Evolutionary conservation across 2,797 vertebrate species (phyloP), one percentile per base, ranked within the genome.

Genomic region (Phaenicophaeus curvirostris): DNA sequence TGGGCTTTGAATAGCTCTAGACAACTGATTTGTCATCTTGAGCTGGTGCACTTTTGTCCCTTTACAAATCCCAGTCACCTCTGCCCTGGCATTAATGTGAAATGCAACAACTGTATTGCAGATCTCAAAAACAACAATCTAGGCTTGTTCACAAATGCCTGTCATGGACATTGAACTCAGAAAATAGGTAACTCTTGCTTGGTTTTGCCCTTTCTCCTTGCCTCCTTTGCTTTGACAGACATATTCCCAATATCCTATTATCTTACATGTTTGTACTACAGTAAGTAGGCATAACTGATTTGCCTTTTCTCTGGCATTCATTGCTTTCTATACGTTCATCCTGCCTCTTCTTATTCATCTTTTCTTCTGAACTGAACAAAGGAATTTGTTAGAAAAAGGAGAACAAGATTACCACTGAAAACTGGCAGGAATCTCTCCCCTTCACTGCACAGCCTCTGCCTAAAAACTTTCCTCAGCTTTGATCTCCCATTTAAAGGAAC

Each of bases 201-300:
- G 79, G 48, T 25, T 78, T 93, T 88, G 37, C 71, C 73, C 73
- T 90, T 93, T 91, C 67, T 94, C 41, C 30, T 27, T 33, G n/a
- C 8, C 46, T 89, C 59, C 62, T 95, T 94, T 92, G 37, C 82
- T 96, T 91, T 95, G 89, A 90, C 69, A 88, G 79, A 86, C 76
- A 91, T 2, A 14, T 95, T 96, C 87, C 71, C 71, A 91, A 91
- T 91, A 94, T 77, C 71, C 59, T 81, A 63, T 88, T 94, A 92
- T 82, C 91, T 74, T 88, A 15, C 41, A 28, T 82, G 93, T 84
- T 93, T 93, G 65, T 93, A 63, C 76, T 88, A 74, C 80, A 90
- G 77, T 82, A 91, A 94, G 83, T 20, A 88, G 66, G 71, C 55
- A 94, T 71, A 92, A 91, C 91, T 86, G 83, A 82, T 90, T 91